Base-by-base conservation (phyloP, 2,113 vertebrate genomes). In the Macquaria australasica region DNA sequence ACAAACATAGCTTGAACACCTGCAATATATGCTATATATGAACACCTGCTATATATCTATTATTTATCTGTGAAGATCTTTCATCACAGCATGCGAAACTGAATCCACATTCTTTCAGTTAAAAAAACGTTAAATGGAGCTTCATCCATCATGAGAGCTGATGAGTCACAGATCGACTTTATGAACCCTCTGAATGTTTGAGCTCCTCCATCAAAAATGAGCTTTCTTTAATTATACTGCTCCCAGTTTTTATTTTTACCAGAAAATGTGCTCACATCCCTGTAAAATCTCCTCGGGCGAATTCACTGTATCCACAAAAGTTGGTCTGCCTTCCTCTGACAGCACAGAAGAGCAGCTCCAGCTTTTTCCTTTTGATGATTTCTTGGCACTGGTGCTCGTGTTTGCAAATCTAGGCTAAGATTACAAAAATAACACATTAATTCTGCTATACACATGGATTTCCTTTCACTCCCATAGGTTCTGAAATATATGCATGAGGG, bases 321-420 rank as follows among this genome's bases (percentile, higher is more conserved):
- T 83, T 81, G 74, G 68, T 85, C 56, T 74, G 58, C 58, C 63
- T 80, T 75, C 84, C 74, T 80, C 41, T 85, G 85, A 87, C 85
- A 83, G 87, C 83, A 77, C 75, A 76, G 68, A 81, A 72, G 79
- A 85, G 59, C 48, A 83, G 88, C 77, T 90, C 79, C 63, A 71
- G 56, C 83, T 91, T 87, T 62, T 55, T 51, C 45, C 80, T 83
- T 90, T 88, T 89, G 79, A 89, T 87, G 79, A 84, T 89, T 86
- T 85, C 82, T 81, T 91, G 87, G 88, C 90, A 79, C 74, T 51
- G 62, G 51, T 43, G 75, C 81, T 72, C 43, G 6, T 70, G 74
- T 88, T 88, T 72, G 31, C 11, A 87, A 87, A 93, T 89, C 79
- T 77, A 81, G 82, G 73, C 70, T 85, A 79, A 73, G 73, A 78